phyloP scores from a whole-genome alignment of 2,797 vertebrate species.

The Sarcoramphus papa region DNA sequence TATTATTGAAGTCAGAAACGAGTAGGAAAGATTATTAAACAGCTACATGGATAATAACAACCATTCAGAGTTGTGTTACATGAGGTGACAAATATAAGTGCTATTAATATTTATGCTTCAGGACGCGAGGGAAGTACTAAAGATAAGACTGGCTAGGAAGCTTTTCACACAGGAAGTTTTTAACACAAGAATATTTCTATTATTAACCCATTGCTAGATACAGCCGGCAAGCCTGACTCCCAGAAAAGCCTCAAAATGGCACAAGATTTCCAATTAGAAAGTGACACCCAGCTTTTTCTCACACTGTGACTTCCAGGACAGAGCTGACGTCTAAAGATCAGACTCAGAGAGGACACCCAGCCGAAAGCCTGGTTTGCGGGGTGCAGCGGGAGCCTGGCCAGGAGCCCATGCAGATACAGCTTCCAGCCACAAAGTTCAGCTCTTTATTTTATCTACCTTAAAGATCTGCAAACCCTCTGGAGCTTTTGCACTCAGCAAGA shows the following conservation, averaged over 20 bases:
- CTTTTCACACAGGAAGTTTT: background rate
- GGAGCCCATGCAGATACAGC: background rate
- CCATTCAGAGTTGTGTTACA: accelerated
- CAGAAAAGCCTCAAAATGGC: background rate
- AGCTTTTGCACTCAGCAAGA: background rate
- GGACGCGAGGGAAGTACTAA: background rate
- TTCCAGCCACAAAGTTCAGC: background rate
- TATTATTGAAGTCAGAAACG: accelerated
- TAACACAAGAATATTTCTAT: background rate
- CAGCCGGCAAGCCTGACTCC: background rate
- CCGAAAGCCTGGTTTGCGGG: accelerated
- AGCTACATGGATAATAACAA: background rate
- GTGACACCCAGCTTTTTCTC: background rate
- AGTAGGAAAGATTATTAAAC: background rate
- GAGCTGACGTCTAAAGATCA: background rate
- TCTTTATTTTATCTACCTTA: background rate
- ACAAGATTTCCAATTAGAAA: background rate
- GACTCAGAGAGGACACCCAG: background rate
- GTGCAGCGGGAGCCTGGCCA: background rate
- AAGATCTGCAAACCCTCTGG: background rate
- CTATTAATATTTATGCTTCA: background rate
- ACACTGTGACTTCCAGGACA: background rate
- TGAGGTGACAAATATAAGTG: background rate
- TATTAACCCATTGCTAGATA: background rate
- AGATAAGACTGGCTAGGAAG: background rate